Evolutionary conservation across 2,797 vertebrate genomes (phyloP).

Genomic region (Poecile montanus): DNA sequence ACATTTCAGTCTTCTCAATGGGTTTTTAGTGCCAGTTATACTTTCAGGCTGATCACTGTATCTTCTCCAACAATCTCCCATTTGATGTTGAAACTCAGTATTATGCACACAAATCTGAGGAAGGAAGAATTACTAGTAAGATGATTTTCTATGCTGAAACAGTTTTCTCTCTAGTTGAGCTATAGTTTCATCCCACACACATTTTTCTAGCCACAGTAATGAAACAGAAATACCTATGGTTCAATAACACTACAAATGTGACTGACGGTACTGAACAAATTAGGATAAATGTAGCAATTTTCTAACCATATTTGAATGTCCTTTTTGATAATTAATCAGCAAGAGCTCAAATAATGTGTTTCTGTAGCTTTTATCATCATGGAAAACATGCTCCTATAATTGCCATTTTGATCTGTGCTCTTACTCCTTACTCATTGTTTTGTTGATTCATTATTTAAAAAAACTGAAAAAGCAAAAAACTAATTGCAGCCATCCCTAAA

Average conservation of each 20-base stretch:
- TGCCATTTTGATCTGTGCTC: neutral
- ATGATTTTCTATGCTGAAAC: neutral
- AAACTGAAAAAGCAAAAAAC: neutral
- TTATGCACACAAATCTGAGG: neutral
- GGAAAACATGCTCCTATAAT: neutral
- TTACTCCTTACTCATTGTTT: neutral
- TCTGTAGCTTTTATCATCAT: neutral
- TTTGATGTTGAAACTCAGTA: neutral
- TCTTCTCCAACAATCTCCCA: neutral
- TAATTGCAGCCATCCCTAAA: neutral
- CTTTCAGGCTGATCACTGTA: neutral
- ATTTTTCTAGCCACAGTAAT: neutral
- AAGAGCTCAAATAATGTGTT: neutral
- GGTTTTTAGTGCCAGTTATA: neutral
- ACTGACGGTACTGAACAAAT: neutral
- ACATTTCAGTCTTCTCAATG: neutral
- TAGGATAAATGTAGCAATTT: neutral
- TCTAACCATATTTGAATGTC: neutral
- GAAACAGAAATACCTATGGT: neutral
- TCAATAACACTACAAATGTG: neutral
- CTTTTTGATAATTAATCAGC: neutral
- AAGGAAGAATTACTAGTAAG: neutral
- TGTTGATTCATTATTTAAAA: neutral
- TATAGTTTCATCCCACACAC: neutral
- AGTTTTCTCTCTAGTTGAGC: neutral